phyloP scores from a whole-genome alignment of 2,113 vertebrate species.

The Muscicapa adusta region DNA sequence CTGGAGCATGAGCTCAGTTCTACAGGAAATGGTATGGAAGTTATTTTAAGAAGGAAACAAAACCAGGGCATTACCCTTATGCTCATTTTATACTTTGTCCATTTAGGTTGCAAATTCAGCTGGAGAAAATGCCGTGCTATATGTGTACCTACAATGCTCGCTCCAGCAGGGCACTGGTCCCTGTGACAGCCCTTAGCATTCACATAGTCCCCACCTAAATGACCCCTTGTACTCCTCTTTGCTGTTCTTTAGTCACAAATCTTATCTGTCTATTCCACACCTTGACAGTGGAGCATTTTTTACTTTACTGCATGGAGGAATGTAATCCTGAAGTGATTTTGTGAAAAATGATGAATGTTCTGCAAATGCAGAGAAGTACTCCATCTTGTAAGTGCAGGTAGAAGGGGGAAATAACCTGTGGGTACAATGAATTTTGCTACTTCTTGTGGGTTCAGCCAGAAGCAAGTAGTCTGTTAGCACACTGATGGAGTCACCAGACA shows the following conservation, averaged over 20 bases:
- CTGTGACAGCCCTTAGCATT: background rate
- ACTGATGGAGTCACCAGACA: background rate
- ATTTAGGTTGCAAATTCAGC: background rate
- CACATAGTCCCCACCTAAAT: background rate
- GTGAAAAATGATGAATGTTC: conserved; percentile 31
- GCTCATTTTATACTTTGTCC: background rate
- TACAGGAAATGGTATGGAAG: background rate
- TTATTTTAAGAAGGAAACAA: background rate
- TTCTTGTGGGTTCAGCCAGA: background rate
- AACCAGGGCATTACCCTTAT: background rate
- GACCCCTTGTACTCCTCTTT: background rate
- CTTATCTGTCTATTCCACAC: conserved; percentile 1
- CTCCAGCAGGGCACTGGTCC: background rate
- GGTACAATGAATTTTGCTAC: conserved; percentile 10
- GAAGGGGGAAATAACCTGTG: conserved; percentile 37
- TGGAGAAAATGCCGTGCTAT: background rate
- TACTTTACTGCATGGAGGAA: background rate
- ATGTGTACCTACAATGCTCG: fast-evolving
- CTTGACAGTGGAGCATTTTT: conserved; percentile 17
- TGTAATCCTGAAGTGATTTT: conserved; percentile 38
- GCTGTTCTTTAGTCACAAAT: background rate
- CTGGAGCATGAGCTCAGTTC: background rate
- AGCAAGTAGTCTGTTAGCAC: background rate
- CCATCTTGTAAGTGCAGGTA: background rate
- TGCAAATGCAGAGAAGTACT: conserved; percentile 19